These are phyloP conservation scores for Charina bottae DNA, from an alignment of 2,113 vertebrate species.

Conservation along the genomic window DNA sequence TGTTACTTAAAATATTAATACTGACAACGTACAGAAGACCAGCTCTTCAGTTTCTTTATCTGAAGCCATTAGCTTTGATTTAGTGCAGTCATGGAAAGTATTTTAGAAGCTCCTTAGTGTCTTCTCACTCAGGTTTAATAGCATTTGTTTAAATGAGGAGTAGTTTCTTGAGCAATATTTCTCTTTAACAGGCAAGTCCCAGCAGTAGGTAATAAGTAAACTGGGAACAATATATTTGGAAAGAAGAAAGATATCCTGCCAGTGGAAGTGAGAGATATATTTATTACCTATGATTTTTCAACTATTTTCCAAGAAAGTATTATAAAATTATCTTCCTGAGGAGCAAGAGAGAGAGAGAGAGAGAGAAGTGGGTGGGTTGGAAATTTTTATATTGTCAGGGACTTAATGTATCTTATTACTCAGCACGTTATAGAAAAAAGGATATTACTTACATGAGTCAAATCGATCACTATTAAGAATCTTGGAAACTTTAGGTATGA, in stretches of 20 bases:
- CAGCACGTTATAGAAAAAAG: slow-evolving; percentile 40
- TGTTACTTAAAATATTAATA: slow-evolving; percentile 73
- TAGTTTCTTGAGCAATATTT: slow-evolving; percentile 71
- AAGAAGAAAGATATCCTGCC: slow-evolving; percentile 61
- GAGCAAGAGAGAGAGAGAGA: slow-evolving; percentile 34
- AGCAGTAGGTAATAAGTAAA: slow-evolving; percentile 68
- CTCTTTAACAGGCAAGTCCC: slow-evolving; percentile 66
- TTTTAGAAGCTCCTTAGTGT: slow-evolving; percentile 62
- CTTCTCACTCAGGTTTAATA: slow-evolving; percentile 69
- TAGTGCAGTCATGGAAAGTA: slow-evolving; percentile 66
- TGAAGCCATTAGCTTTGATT: slow-evolving; percentile 71
- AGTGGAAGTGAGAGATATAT: slow-evolving; percentile 68
- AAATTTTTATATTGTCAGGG: slow-evolving; percentile 30
- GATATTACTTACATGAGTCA: slow-evolving; percentile 48
- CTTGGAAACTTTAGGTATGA: slow-evolving; percentile 40
- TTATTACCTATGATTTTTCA: slow-evolving; percentile 68
- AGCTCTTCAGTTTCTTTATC: slow-evolving; percentile 67
- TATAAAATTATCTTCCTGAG: slow-evolving; percentile 54
- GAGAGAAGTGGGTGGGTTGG: neutral
- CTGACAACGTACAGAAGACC: slow-evolving; percentile 69
- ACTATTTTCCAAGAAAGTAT: slow-evolving; percentile 64
- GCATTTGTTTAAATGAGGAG: slow-evolving; percentile 74
- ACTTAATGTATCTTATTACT: slow-evolving; percentile 47
- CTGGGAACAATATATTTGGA: slow-evolving; percentile 66
- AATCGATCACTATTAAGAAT: neutral